These are phyloP conservation scores for Stigmatopora nigra DNA, from an alignment of 2,113 vertebrate genomes.

Conservation along the genomic window DNA sequence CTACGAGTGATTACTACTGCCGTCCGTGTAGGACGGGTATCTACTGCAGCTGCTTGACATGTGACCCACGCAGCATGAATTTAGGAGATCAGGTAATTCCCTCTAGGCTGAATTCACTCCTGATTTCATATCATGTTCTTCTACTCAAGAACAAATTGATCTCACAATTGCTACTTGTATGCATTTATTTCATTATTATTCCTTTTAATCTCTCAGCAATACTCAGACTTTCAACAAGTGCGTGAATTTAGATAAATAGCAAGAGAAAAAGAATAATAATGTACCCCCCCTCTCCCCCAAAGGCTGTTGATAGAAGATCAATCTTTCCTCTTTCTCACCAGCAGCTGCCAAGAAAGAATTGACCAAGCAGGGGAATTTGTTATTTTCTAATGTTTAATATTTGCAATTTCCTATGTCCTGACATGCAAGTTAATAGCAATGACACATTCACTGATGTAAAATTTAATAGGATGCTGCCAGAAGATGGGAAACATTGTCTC, in stretches of 20 bases:
- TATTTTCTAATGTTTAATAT: slow-evolving; percentile 64
- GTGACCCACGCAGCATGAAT: slow-evolving; percentile 38
- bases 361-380: slow-evolving; percentile 47
- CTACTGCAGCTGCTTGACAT: slow-evolving; percentile 33
- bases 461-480: slow-evolving; percentile 41
- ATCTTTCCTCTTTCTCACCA: slow-evolving; percentile 42
- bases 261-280: slow-evolving; percentile 16
- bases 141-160: slow-evolving; percentile 40
- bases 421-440: slow-evolving; percentile 41
- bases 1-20: no score
- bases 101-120: slow-evolving; percentile 37
- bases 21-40: no score
- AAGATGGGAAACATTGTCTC: slow-evolving; percentile 46
- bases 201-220: slow-evolving; percentile 14
- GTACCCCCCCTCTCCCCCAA: slow-evolving; percentile 22
- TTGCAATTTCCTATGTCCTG: slow-evolving; percentile 43
- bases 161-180: slow-evolving; percentile 13
- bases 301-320: slow-evolving; percentile 56
- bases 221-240: slow-evolving; percentile 35
- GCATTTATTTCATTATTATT: slow-evolving; percentile 15
- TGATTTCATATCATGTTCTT: slow-evolving; percentile 34
- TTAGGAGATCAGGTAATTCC: slow-evolving; percentile 26
- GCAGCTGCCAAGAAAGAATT: slow-evolving; percentile 60
- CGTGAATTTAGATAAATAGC: slow-evolving; percentile 57
- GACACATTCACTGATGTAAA: slow-evolving; percentile 45